Evolutionary conservation across 2,113 vertebrate species (phyloP).

Genomic region (Setophaga petechia): DNA sequence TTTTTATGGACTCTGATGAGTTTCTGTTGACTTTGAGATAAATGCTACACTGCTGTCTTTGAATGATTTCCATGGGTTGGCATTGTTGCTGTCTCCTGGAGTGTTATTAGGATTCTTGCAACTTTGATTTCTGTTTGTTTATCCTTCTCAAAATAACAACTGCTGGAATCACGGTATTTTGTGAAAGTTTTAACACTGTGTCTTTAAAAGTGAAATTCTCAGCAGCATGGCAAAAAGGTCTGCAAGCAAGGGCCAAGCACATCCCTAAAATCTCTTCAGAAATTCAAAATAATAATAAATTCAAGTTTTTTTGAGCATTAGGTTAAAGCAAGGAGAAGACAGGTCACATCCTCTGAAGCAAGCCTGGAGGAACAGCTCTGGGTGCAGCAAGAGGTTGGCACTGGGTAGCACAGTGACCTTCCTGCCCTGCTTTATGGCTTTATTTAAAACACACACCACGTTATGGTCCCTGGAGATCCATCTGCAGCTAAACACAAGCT

Average conservation of each 20-base stretch:
- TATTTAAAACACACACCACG: neutral
- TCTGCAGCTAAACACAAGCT: neutral
- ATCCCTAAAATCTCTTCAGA: neutral
- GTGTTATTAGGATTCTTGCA: neutral
- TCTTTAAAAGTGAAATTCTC: neutral
- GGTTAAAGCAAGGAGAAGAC: neutral
- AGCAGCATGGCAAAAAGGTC: neutral
- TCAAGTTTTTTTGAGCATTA: neutral
- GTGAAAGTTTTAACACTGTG: neutral
- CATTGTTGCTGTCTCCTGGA: conserved; percentile 12
- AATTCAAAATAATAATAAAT: neutral
- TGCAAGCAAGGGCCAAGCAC: neutral
- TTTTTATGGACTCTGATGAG: conserved; percentile 6
- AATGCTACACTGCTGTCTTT: neutral
- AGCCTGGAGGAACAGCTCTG: neutral
- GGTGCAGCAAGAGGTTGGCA: neutral
- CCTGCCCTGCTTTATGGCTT: neutral
- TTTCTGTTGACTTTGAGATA: conserved; percentile 57
- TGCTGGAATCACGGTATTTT: neutral
- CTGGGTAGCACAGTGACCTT: neutral
- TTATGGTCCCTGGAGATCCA: neutral
- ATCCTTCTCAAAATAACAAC: neutral
- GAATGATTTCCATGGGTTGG: neutral
- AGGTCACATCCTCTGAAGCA: neutral
- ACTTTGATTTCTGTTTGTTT: conserved; percentile 39